Evolutionary conservation across 2,888 invertebrate species (phyloP), one percentile per base, ranked within the genome.

Genomic region (Candidula unifasciata): DNA sequence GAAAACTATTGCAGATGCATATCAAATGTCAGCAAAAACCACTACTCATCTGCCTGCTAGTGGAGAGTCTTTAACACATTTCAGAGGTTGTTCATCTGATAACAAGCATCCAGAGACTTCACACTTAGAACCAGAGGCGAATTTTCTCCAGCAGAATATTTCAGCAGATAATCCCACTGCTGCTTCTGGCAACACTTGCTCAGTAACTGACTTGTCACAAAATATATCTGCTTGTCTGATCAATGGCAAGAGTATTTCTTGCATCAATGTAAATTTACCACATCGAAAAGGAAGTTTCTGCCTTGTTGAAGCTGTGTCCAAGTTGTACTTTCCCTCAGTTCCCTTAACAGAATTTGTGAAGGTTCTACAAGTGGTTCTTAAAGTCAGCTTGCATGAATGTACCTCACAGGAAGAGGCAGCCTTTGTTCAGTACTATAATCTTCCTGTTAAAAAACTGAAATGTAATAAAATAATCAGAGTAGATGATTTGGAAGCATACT

Each of bases 341-440:
- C 90, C 89, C 78, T 89, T 93, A 80, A 89, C 89, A 44, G 92
- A 92, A 86, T 92, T 93, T 87, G 87, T 92, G 37, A 91, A 89
- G 85, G 92, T 91, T 16, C 82, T 93, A 57, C 91, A 91, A 83
- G 90, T 90, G 81, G 91, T 92, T 66, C 86, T 93, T 37, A 89
- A 90, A 74, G 89, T 92, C 21, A 89, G 91, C 13, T 85, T 92
- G 27, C 85, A 89, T 54, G 88, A 90, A n/a, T 91, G 92, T 77
- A 89, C 89, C n/a, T 89, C 89, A 30, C 89, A 89, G 37, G 92
- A 92, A 80, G 93, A 92, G 78, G 89, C 91, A 73, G 91, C 92
- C 0, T 93, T 93, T 86, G 92, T 93, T 86, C 90, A 90, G 81
- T 93, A 92, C 86, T 93, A 93, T 84, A 91, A 90, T 87, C 87